These are phyloP conservation scores for Setipinna tenuifilis DNA, from an alignment of 2,797 vertebrate species.

Conservation along the genomic window DNA sequence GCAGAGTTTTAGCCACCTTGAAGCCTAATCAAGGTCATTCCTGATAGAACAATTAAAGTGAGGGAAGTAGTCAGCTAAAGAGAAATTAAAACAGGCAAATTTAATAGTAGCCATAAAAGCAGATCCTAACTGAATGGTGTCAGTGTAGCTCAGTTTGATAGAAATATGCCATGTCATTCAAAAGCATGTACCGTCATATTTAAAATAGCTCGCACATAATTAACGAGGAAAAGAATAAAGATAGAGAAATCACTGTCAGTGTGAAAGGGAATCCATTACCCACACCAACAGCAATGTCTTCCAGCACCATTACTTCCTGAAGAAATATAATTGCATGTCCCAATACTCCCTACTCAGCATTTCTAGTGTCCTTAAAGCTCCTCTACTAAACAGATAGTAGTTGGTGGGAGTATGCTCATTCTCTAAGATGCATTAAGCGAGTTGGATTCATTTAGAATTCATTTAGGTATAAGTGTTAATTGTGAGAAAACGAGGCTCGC, in stretches of 20 bases:
- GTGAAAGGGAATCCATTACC: not conserved
- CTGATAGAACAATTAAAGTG: constrained; percentile 20
- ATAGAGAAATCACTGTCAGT: not conserved
- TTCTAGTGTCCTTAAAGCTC: not conserved
- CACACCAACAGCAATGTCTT: not conserved
- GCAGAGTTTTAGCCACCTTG: not conserved
- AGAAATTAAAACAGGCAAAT: constrained; percentile 37
- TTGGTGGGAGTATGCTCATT: not conserved
- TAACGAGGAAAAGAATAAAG: not conserved
- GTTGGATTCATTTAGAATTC: not conserved
- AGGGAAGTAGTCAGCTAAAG: constrained; percentile 18
- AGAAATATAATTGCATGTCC: not conserved
- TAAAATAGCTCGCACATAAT: constrained; percentile 25
- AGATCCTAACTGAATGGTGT: constrained; percentile 6
- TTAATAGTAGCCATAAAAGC: constrained; percentile 39
- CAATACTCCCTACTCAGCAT: not conserved
- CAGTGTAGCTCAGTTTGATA: constrained; percentile 18
- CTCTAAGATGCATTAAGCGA: not conserved
- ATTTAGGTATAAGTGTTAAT: not conserved
- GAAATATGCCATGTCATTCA: constrained; percentile 36
- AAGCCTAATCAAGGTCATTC: constrained; percentile 40
- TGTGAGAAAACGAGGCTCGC: constrained; percentile 11
- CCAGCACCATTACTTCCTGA: not conserved
- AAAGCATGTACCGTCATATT: constrained; percentile 34
- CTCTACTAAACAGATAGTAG: not conserved